Conservation (phyloP, 2,888 invertebrate genomes). For the Anthophora plumipes region DNA sequence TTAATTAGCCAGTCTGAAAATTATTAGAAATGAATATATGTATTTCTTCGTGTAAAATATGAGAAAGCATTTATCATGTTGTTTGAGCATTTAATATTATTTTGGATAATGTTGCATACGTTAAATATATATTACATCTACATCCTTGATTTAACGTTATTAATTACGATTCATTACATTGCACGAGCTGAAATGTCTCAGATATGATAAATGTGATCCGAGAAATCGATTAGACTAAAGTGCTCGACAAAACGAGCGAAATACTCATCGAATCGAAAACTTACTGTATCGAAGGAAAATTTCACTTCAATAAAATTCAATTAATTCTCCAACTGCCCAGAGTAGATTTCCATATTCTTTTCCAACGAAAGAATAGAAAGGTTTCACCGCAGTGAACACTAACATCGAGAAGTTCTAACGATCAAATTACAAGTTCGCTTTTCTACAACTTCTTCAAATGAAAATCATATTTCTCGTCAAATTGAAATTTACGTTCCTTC, state of each 20-base stretch:
- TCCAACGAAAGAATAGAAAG: background rate
- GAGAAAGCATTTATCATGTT: background rate
- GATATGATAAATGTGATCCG: background rate
- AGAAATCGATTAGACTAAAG: background rate
- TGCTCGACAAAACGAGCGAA: constrained; percentile 3
- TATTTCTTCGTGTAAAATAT: no score
- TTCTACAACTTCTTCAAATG: background rate
- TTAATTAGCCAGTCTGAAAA: no score
- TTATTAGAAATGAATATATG: no score
- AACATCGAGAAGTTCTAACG: background rate
- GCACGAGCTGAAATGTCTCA: background rate
- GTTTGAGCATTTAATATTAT: no score
- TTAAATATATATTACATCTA: background rate
- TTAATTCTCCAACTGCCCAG: constrained; percentile 4
- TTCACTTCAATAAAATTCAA: constrained; percentile 5
- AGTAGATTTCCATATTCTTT: background rate
- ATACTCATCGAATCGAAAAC: background rate
- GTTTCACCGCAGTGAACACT: background rate
- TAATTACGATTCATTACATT: background rate
- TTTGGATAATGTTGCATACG: background rate
- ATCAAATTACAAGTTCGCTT: background rate
- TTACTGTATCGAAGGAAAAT: background rate
- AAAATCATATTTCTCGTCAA: background rate
- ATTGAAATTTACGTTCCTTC: no score
- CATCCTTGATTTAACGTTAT: background rate